Evolutionary conservation across 2,113 vertebrate genomes (phyloP), one percentile per base, ranked within the genome.

Genomic region (Hippolais icterina): DNA sequence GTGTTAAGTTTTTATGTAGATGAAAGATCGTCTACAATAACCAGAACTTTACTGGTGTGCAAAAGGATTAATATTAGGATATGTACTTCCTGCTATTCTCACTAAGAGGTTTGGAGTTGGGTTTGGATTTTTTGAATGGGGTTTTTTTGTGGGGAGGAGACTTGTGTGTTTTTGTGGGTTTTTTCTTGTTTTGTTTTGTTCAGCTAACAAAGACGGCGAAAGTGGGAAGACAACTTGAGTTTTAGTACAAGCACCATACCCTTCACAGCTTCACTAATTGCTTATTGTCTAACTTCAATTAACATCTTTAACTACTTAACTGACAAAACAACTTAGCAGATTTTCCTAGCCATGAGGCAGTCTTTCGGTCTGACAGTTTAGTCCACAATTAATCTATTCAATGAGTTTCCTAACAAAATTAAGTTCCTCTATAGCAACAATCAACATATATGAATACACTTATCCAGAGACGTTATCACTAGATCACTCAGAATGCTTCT

Each of bases 131-230:
- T 52, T 66, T 13, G 15, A 3, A 4, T 3, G 3, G 8, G 6
- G 0, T 1, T 3, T 31, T 47, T 59, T 66, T 13, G 11, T 16
- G 23, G 15, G 5, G 2, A 20, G 21, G 17, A 68, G 7, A 25
- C 4, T 44, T 66, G 10, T 8, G 37, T 46, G 16, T 5, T 54
- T 47, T 60, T 35, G 24, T 12, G 11, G 11, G 8, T 33, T 20
- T 44, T 52, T 44, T 59, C 54, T 69, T 42, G 12, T n/a, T 68
- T 39, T 72, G 10, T 46, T 81, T 79, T 69, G 5, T 71, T 88
- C 69, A 79, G 24, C 3, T 72, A 49, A 39, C 9, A 70, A 78
- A 66, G 8, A 11, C 33, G 7, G 6, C 6, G 53, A 59, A 81
- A 91, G 0, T 25, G 4, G 25, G 18, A 76, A 57, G 22, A 68